These are phyloP conservation scores for Pangasianodon gigas DNA, from an alignment of 2,113 vertebrate genomes.

Conservation along the genomic window DNA sequence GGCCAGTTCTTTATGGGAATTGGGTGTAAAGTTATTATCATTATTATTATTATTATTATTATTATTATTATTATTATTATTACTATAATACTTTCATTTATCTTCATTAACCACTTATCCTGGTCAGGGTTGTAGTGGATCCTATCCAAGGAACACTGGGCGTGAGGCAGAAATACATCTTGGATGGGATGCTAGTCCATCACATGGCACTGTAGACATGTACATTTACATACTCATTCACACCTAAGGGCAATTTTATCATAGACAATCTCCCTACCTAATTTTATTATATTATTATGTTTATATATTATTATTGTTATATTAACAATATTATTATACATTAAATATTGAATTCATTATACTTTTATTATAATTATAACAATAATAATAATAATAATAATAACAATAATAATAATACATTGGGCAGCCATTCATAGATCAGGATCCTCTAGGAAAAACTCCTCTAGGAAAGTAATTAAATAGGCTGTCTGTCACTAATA, in stretches of 20 bases:
- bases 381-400: not conserved
- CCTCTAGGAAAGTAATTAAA: not conserved
- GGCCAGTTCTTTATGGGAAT: not conserved
- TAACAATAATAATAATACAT: not conserved
- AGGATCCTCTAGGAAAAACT: not conserved
- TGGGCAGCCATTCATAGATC: not conserved
- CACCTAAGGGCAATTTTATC: not conserved
- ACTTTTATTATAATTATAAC: not conserved
- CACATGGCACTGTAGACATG: not conserved
- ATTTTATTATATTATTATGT: not conserved
- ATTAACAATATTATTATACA: not conserved
- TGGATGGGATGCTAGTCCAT: not conserved
- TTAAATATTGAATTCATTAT: too few relatives aligned
- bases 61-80: not conserved
- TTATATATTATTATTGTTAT: too few relatives aligned
- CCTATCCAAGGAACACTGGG: not conserved
- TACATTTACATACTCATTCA: not conserved
- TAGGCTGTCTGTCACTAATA: slow-evolving; percentile 2
- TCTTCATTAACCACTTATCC: not conserved
- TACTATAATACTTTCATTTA: not conserved
- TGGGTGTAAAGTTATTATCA: not conserved
- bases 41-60: not conserved
- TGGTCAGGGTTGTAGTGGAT: not conserved
- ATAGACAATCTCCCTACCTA: not conserved
- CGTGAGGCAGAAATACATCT: not conserved